Base-by-base conservation (phyloP, 2,797 vertebrate genomes). In the Lacerta viridis region DNA sequence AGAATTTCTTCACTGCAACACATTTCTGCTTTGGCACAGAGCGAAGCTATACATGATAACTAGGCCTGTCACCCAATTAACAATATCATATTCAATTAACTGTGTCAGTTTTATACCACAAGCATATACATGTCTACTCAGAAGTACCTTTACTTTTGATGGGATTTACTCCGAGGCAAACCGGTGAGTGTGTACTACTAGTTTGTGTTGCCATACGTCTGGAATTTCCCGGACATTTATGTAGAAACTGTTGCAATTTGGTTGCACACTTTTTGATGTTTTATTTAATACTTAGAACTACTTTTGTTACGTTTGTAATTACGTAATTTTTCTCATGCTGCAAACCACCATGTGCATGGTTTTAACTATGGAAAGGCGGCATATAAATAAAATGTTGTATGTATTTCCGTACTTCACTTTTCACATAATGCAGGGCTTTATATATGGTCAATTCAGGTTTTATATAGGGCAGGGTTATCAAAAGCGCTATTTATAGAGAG, bases 401-500 rank as follows among this genome's bases (percentile, higher is more conserved):
- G 50, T 43, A 43, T 7, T 0, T 83, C 39, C n/a, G 1, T 43
- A 41, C 39, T 36, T 36, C 18, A 20, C 6, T 93, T 90, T 92
- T 78, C 71, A 85, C 91, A 90, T 77, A 88, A 43, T 71, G 85
- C 82, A 74, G 78, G 69, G 82, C 86, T 92, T 87, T 84, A 89
- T 89, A 71, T 85, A 90, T 11, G 88, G 93, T 85, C 88, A 92
- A 77, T 75, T 76, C 75, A 2, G 77, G 88, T 92, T 92, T 94
- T 92, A 94, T 83, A 88, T 69, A 89, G 89, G 10, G 2, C 80
- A 87, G 86, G 89, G 68, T 90, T 87, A 91, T 75, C 90, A 88
- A 87, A 93, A 93, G 80, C 84, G 69, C 71, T 93, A 90, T 93
- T 91, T 91, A 79, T 90, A 88, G 64, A 76, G 85, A 94, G 92